These are phyloP conservation scores for Hetaerina titia DNA, from an alignment of 2,888 invertebrate genomes.

Conservation along the genomic window DNA sequence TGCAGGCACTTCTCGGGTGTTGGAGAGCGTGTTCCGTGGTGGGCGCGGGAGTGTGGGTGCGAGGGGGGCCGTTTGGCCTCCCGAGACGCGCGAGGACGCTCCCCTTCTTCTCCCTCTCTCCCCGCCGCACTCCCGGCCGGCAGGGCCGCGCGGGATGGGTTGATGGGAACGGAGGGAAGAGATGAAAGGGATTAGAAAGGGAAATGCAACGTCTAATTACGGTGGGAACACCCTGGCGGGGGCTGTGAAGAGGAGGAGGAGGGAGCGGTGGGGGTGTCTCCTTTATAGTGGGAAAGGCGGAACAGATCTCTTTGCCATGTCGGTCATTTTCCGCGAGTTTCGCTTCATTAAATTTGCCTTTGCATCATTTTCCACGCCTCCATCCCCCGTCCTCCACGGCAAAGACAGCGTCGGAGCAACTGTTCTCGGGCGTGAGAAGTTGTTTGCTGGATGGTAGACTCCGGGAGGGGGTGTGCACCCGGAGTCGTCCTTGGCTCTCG, in stretches of 20 bases:
- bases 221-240: constrained; percentile 2
- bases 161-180: neutral
- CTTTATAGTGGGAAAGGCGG: neutral
- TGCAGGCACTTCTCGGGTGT: neutral
- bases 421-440: constrained; percentile 10
- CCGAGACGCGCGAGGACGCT: neutral
- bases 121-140: neutral
- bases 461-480: neutral
- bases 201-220: constrained; percentile 47
- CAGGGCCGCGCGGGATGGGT: neutral
- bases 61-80: neutral
- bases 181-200: constrained; percentile 57
- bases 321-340: constrained; percentile 39
- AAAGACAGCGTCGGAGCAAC: neutral
- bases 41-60: neutral
- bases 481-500: neutral
- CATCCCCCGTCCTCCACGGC: neutral
- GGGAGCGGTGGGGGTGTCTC: neutral
- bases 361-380: neutral
- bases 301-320: constrained; percentile 4
- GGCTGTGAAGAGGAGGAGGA: neutral
- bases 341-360: constrained; percentile 23
- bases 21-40: neutral
- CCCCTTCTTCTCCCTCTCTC: too few relatives aligned
- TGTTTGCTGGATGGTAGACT: neutral